Base-by-base conservation (phyloP, 2,888 invertebrate genomes). In the Panorpa germanica region DNA sequence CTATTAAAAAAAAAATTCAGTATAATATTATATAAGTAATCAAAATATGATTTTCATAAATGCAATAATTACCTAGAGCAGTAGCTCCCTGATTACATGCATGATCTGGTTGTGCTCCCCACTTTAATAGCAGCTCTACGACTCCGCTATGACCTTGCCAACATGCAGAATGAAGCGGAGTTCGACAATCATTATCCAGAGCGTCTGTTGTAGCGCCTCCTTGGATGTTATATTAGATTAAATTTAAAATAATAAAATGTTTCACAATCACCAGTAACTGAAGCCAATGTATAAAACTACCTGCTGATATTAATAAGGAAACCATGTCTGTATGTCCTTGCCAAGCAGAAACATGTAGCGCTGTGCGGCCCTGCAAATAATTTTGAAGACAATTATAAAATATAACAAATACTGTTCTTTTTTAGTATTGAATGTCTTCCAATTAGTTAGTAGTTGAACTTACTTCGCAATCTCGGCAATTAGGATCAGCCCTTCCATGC, bases 81-180 rank as follows among this genome's bases (percentile, higher is more conserved):
- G 93, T 91, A 26, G 93, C 93, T 13, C 93, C 93, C 58, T 91
- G 91, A 45, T 86, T 83, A 49, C 93, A 93, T 0, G 83, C 80
- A 41, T 90, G 88, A 53, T 88, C 75, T 11, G 86, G 80, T 32
- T 65, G 52, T 0, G 91, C 90, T 4, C 83, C 83, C 41, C 72
- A 70, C 43, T 73, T 71, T 25, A 93, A 59, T 9, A 86, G 56
- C 21, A 86, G 58, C 34, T 75, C 66, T 39, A 93, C 83, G 22
- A 85, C 85, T 28, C 70, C 67, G 21, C 74, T 68, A 45, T 93
- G 83, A 0, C 93, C 93, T 48, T 93, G 85, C 93, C 93, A 93
- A 29, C 90, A 82, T 10, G 91, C 91, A 19, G 88, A 88, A 58
- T 93, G 93, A 37, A 93, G 57, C 1, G 93, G 85, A 0, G 90